Conservation (phyloP, 1,140 invertebrate species). For the Gryon sp. region DNA sequence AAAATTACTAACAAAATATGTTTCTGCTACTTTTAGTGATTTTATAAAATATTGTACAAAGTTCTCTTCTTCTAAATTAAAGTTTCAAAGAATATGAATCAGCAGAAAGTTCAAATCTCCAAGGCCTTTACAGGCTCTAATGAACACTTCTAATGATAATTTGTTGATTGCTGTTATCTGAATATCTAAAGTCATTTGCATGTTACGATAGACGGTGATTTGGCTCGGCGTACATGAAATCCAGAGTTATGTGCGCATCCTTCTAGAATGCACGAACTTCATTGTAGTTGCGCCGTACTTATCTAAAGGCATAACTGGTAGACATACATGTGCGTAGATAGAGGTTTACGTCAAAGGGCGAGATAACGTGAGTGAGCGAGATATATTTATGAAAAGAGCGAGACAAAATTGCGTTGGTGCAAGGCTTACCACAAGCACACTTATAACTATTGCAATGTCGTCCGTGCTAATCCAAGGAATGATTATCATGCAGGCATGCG, state of each 20-base stretch:
- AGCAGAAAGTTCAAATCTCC: too few species aligned
- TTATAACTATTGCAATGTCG: constrained; percentile 59
- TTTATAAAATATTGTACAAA: too few species aligned
- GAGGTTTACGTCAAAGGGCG: constrained; percentile 42
- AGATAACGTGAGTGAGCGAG: constrained; percentile 26
- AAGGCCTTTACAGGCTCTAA: constrained; percentile 14
- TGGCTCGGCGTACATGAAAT: constrained; percentile 64
- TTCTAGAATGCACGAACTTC: constrained; percentile 62
- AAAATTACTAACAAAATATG: too few species aligned
- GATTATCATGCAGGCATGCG: constrained; percentile 61
- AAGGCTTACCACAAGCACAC: constrained; percentile 49
- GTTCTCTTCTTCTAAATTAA: too few species aligned
- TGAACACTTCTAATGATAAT: constrained; percentile 40
- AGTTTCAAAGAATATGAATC: too few species aligned
- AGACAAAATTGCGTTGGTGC: constrained; percentile 35
- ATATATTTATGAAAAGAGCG: constrained; percentile 6
- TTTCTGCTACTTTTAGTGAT: too few species aligned
- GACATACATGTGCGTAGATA: constrained; percentile 50
- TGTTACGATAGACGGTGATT: constrained; percentile 56
- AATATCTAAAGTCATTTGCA: constrained; percentile 51
- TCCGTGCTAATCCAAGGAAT: constrained; percentile 59
- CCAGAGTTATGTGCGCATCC: constrained; percentile 67
- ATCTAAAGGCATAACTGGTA: constrained; percentile 50
- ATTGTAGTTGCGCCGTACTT: constrained; percentile 42
- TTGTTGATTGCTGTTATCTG: constrained; percentile 55